These are phyloP conservation scores for Gyps fulvus DNA, from an alignment of 2,113 vertebrate species.

Conservation along the genomic window DNA sequence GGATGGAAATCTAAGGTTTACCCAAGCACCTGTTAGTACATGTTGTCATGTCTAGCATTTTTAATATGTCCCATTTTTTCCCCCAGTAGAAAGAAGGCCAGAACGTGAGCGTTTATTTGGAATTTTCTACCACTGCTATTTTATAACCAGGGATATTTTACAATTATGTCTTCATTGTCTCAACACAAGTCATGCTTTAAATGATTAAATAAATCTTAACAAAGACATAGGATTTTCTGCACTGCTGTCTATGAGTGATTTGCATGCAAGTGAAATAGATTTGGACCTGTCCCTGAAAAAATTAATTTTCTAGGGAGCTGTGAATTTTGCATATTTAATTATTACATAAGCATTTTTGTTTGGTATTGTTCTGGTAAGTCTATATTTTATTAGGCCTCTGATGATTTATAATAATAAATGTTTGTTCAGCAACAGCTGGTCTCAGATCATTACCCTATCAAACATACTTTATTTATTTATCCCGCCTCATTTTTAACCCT, in stretches of 20 bases:
- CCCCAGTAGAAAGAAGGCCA: neutral
- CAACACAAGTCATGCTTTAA: neutral
- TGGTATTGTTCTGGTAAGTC: slow-evolving; percentile 10
- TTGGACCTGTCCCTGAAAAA: neutral
- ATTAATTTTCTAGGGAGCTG: slow-evolving; percentile 5
- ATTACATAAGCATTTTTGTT: slow-evolving; percentile 36
- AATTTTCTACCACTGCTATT: neutral
- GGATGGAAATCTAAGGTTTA: neutral
- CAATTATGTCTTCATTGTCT: neutral
- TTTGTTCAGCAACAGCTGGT: slow-evolving; percentile 57
- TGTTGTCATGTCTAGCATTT: neutral
- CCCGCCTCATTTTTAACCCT: slow-evolving; percentile 31
- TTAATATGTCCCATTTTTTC: neutral
- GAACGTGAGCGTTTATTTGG: neutral
- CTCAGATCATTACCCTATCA: slow-evolving; percentile 34
- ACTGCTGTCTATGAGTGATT: neutral
- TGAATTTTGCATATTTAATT: slow-evolving; percentile 53
- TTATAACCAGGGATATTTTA: neutral
- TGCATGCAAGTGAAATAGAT: neutral
- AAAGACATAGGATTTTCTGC: neutral
- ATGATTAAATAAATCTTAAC: neutral
- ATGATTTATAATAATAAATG: slow-evolving; percentile 59
- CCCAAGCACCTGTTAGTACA: neutral
- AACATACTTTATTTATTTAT: slow-evolving; percentile 44
- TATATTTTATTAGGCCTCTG: slow-evolving; percentile 44